phyloP scores from a whole-genome alignment of 2,797 vertebrate genomes.

The Crax fasciolata region DNA sequence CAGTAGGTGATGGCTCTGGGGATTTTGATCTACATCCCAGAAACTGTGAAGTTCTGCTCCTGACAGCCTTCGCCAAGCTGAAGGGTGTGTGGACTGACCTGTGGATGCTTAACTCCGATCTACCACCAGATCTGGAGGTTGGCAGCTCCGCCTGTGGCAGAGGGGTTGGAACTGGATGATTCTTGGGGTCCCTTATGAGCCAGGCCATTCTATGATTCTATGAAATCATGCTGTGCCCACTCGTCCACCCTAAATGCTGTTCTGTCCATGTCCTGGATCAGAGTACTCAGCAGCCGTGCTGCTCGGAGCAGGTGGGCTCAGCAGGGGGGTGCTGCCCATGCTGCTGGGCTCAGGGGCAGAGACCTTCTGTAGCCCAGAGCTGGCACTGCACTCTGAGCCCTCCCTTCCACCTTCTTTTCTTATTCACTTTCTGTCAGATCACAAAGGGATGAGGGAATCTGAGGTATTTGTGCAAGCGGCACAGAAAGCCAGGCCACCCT shows the following conservation, averaged over 20 bases:
- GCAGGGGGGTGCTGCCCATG: background rate
- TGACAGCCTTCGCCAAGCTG: background rate
- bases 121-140: too few relatives aligned
- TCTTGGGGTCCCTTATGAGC: too few relatives aligned
- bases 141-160: too few relatives aligned
- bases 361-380: too few relatives aligned
- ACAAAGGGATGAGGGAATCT: background rate
- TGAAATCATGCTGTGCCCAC: background rate
- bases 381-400: background rate
- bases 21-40: background rate
- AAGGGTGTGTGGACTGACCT: background rate
- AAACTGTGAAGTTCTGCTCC: background rate
- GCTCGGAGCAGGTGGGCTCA: background rate
- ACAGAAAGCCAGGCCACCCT: conserved; percentile 45
- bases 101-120: background rate
- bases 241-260: background rate
- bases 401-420: background rate
- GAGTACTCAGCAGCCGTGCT: background rate
- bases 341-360: background rate
- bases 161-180: too few relatives aligned
- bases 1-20: background rate
- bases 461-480: conserved; percentile 2
- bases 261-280: background rate
- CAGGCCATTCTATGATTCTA: too few relatives aligned
- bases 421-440: background rate